Evolutionary conservation across 2,113 vertebrate species (phyloP).

Genomic region (Helogale parvula): DNA sequence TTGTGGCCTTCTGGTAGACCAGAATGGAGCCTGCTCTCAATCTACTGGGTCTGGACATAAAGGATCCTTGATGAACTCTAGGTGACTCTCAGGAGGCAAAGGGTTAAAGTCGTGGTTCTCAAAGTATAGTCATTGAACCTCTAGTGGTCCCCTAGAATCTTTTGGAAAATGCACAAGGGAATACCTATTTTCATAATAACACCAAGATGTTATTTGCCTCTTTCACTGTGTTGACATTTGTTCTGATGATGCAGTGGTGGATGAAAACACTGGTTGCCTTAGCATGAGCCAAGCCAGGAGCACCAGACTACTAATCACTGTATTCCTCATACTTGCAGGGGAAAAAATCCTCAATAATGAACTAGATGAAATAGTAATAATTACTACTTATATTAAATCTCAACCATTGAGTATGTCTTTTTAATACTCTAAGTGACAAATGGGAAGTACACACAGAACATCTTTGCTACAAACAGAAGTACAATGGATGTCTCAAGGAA

Average conservation of each 20-base stretch:
- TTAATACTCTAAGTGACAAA: not conserved
- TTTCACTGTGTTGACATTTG: not conserved
- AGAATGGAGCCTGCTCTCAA: not conserved
- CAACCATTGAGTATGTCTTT: not conserved
- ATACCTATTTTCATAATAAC: not conserved
- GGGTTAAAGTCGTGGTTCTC: not conserved
- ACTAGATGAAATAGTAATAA: not conserved
- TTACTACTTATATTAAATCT: constrained; percentile 26
- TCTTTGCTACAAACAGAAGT: not conserved
- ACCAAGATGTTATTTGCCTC: not conserved
- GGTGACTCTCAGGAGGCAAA: not conserved
- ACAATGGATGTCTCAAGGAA: not conserved
- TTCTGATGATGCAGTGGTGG: not conserved
- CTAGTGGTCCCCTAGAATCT: not conserved
- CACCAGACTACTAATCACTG: not conserved
- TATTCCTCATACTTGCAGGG: not conserved
- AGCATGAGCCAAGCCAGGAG: not conserved
- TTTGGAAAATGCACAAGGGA: not conserved
- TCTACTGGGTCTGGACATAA: not conserved
- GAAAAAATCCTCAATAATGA: not conserved
- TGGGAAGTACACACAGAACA: not conserved
- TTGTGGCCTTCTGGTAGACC: not conserved
- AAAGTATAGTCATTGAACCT: not conserved
- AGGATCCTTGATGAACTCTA: not conserved
- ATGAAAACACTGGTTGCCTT: not conserved